These are phyloP conservation scores for Physella acuta DNA, from an alignment of 1,140 invertebrate species.

Conservation along the genomic window DNA sequence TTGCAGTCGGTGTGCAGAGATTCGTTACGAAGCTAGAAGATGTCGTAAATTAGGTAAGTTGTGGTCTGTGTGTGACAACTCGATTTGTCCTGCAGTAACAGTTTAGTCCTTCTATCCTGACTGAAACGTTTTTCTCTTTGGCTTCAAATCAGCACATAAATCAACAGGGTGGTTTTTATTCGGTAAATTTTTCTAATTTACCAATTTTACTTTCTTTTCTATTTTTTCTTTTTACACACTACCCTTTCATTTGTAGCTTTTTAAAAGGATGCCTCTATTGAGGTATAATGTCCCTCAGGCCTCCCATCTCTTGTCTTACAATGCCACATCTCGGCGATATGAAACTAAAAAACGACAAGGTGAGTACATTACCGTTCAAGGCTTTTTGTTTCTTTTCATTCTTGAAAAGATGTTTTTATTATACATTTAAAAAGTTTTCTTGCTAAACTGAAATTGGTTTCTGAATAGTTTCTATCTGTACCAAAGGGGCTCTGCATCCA, in stretches of 20 bases:
- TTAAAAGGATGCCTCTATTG: constrained; percentile 15
- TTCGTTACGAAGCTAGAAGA: constrained; percentile 18
- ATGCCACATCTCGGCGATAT: constrained; percentile 13
- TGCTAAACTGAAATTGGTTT: no score
- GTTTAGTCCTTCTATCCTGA: background rate
- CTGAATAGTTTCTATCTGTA: no score
- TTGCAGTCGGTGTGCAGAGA: constrained; percentile 16
- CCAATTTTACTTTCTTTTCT: no score
- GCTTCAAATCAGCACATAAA: background rate
- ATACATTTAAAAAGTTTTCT: no score
- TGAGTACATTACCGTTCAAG: background rate
- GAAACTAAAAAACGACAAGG: constrained; percentile 15
- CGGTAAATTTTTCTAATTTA: background rate
- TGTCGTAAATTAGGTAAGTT: constrained; percentile 10
- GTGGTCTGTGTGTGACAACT: background rate
- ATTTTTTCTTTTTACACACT: no score
- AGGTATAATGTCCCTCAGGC: background rate
- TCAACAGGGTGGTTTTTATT: background rate
- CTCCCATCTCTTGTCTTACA: constrained; percentile 15
- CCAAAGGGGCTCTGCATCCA: no score
- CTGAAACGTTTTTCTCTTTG: background rate
- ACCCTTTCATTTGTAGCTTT: background rate
- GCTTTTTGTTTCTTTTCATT: background rate
- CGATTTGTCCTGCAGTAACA: background rate
- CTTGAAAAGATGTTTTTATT: background rate